phyloP scores from a whole-genome alignment of 92 coral and sea anemone species.

The Scolanthus callimorphus region DNA sequence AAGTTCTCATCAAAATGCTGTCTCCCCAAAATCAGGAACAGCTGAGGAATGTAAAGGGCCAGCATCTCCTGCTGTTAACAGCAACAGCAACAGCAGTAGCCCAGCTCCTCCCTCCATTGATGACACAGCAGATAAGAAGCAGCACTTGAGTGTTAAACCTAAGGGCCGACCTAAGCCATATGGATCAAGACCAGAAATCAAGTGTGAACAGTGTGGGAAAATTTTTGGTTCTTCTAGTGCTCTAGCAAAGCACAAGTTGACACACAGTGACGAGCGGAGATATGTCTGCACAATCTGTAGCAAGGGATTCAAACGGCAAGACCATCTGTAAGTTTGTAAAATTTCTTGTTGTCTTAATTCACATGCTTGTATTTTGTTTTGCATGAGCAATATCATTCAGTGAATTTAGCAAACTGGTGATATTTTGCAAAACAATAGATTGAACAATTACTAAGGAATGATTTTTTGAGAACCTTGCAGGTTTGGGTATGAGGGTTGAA shows the following conservation, averaged over 20 bases:
- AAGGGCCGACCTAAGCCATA: slow-evolving; percentile 62
- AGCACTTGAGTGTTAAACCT: slow-evolving; percentile 24
- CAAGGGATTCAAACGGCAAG: slow-evolving; percentile 96
- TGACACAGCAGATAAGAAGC: slow-evolving; percentile 55
- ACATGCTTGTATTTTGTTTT: too few species aligned
- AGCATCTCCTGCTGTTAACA: slow-evolving; percentile 52
- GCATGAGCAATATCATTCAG: too few species aligned
- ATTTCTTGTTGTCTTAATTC: not conserved
- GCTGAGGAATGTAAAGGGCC: slow-evolving; percentile 55
- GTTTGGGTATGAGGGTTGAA: too few species aligned
- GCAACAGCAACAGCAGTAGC: slow-evolving; percentile 60
- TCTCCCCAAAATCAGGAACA: slow-evolving; percentile 42
- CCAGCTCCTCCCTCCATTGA: slow-evolving; percentile 56
- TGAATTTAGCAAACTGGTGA: too few species aligned
- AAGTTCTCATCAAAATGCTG: slow-evolving; percentile 24
- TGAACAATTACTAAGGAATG: too few species aligned
- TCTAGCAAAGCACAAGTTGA: slow-evolving; percentile 93
- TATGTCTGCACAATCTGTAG: slow-evolving; percentile 92
- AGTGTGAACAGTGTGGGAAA: slow-evolving; percentile 93
- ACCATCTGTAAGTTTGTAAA: slow-evolving; percentile 89
- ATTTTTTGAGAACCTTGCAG: too few species aligned
- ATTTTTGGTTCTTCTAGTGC: slow-evolving; percentile 96
- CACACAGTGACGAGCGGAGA: slow-evolving; percentile 97
- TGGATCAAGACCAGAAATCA: slow-evolving; percentile 72
- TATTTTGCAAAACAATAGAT: too few species aligned